Conservation (phyloP, 2,797 vertebrate genomes). For the Sylvilagus floridanus region DNA sequence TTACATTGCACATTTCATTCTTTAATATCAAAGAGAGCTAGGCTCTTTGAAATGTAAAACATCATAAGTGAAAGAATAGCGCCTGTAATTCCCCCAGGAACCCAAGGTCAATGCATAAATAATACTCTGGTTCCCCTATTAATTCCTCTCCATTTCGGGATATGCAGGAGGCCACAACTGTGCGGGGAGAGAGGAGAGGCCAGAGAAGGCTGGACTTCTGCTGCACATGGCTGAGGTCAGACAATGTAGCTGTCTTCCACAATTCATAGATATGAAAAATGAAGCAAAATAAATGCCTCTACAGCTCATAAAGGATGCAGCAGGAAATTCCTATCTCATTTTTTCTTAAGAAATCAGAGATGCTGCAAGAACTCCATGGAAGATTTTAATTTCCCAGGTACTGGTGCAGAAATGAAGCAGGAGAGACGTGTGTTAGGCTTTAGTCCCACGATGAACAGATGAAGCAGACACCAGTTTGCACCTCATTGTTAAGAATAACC, state of each 20-base stretch:
- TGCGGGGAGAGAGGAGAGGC: neutral
- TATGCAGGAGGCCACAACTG: neutral
- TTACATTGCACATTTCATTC: constrained; percentile 72
- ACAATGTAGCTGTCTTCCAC: neutral
- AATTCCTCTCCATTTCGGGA: constrained; percentile 59
- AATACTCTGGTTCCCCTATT: constrained; percentile 45
- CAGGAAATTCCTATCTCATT: neutral
- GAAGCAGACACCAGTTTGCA: constrained; percentile 82
- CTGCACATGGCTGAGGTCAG: neutral
- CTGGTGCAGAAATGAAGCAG: constrained; percentile 62
- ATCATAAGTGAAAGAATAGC: constrained; percentile 68
- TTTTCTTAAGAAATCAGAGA: constrained; percentile 53
- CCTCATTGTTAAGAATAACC: constrained; percentile 81
- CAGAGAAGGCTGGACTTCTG: neutral
- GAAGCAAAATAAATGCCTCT: neutral
- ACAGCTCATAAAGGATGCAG: neutral
- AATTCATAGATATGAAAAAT: constrained; percentile 4
- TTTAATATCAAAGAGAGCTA: constrained; percentile 78
- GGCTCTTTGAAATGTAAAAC: constrained; percentile 84
- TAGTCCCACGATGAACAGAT: constrained; percentile 75
- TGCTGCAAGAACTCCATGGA: constrained; percentile 40
- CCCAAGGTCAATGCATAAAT: constrained; percentile 76
- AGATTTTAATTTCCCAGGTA: constrained; percentile 65
- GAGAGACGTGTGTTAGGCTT: constrained; percentile 51
- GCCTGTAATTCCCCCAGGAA: constrained; percentile 63